phyloP scores from a whole-genome alignment of 2,797 vertebrate genomes.

The Tolypeutes matacus region DNA sequence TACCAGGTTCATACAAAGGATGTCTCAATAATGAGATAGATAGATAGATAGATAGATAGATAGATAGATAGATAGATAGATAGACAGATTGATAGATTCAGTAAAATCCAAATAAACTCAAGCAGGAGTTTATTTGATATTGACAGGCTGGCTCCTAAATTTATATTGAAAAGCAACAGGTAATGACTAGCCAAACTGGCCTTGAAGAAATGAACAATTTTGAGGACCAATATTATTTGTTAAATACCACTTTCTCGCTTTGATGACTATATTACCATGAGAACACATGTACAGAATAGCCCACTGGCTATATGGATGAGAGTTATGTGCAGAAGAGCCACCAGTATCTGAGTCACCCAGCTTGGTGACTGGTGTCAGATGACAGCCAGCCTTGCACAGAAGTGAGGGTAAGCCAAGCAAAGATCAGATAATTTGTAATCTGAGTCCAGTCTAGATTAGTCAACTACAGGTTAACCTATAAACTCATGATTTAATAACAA shows the following conservation, averaged over 20 bases:
- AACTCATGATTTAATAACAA: background rate
- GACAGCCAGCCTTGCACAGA: background rate
- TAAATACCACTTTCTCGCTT: background rate
- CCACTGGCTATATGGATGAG: background rate
- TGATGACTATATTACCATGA: background rate
- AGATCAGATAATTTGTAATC: background rate
- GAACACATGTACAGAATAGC: background rate
- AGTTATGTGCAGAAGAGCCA: background rate
- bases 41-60: no score
- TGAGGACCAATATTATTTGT: background rate
- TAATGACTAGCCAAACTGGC: background rate
- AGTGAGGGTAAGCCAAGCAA: background rate
- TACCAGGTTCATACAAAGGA: background rate
- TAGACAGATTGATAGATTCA: background rate
- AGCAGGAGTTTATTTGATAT: background rate
- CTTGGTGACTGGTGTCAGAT: background rate
- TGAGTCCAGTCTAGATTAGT: background rate
- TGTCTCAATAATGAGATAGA: background rate
- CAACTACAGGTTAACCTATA: background rate
- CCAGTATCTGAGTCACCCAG: background rate
- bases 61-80: no score
- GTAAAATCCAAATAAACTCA: background rate
- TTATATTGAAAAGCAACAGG: background rate
- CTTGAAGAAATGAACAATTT: background rate
- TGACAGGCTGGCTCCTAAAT: background rate